Evolutionary conservation across 2,888 invertebrate species (phyloP), one percentile per base, ranked within the genome.

Genomic region (Himalopsyche japonica): DNA sequence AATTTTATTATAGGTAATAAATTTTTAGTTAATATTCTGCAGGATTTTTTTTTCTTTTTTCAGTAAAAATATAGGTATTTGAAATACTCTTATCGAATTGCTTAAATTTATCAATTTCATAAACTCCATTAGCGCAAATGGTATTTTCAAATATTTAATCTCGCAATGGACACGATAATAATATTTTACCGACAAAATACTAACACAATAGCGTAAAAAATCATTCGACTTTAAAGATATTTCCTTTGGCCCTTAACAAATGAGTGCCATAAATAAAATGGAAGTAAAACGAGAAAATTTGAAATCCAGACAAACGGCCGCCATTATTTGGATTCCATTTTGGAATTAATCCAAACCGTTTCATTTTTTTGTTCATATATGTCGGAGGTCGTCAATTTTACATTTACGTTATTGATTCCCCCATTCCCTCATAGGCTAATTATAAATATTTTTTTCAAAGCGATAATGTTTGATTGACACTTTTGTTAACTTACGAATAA

Each of bases 261-360:
- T 82, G 82, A 48, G 49, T 43, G 82, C 82, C 43, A 79, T 80
- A 80, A 80, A 80, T 57, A 80, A 80, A 80, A 48, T 32, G 80
- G 57, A 57, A 24, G 80, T 32, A 80, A 48, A 80, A 80, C 70
- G 82, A 76, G 77, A 30, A 64, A 76, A 37, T 27, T 64, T 80
- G 76, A 80, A 83, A 83, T 83, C 83, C 79, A 83, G 83, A 83
- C 80, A 76, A 83, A 83, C 80, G 83, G 47, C 64, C 24, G 20
- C 82, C 47, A 77, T 82, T 49, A 30, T 24, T 64, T 15, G 70
- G 80, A 83, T 83, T 47, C 78, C 82, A 76, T 70, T 49, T 49
- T 27, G 70, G 80, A 82, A 83, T 83, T 83, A 83, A 80, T 70
- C 24, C 80, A 18, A 34, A 57, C 57, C 57, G 57, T 57, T 57